Base-by-base conservation (phyloP, 2,888 invertebrate species). In the Branchipolynoe longqiensis region DNA sequence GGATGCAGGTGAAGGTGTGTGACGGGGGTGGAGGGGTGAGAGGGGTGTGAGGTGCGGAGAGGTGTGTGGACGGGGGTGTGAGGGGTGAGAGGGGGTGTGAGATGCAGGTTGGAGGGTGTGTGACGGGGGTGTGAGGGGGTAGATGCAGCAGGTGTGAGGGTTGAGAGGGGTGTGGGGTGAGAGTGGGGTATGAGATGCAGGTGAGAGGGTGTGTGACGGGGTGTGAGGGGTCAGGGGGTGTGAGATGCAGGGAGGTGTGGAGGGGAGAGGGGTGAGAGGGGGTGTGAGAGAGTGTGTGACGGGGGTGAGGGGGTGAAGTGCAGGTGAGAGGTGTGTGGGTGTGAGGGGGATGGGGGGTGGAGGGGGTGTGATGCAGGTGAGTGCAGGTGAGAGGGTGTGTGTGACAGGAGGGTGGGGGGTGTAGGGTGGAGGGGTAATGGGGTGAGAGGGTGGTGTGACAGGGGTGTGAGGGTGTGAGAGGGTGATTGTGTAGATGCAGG, bases 381-480 rank as follows among this genome's bases (percentile, higher is more conserved):
- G 62, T 8, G 69, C 6, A 14, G 33, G 59, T 14, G 59, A 69
- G 69, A 62, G 62, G n/a, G 62, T 8, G n/a, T 25, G 6, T 14
- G 12, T 8, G 62, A 62, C 62, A 62, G 62, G 18, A 18, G 18
- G 48, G 18, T 12, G 8, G 18, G 18, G 48, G 18, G 8, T 12
- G 48, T 12, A 48, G 48, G 18, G 18, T 12, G 6, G 62, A 25
- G 62, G n/a, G 25, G n/a, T 12, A 12, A 25, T n/a, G 62, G n/a
- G 8, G 8, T 6, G n/a, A 25, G 62, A n/a, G 62, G n/a, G n/a
- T 14, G 62, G 6, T 12, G n/a, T 8, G n/a, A 8, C 8, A n/a
- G 62, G n/a, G n/a, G 25, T 31, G n/a, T 6, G 22, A 86, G 36
- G 6, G 87, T 73, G 0, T 86, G 85, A 48, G 48, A 48, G 48